phyloP scores from a whole-genome alignment of 2,888 invertebrate genomes.

The Drosophila quasianomalipes region DNA sequence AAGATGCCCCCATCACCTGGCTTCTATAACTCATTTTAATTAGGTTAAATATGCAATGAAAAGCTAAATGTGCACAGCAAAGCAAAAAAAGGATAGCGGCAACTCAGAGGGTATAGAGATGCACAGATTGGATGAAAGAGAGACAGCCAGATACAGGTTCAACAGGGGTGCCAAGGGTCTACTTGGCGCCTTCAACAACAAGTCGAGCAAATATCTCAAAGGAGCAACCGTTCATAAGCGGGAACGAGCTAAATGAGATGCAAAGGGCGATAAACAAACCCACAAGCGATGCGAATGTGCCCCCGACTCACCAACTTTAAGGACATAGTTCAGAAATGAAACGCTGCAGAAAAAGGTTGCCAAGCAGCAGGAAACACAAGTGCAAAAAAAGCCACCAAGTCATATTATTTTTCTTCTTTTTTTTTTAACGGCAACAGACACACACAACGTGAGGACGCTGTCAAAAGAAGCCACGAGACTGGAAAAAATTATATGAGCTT shows the following conservation, averaged over 20 bases:
- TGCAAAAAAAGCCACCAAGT: conserved; percentile 60
- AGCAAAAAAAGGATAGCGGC: conserved; percentile 36
- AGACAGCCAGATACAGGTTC: neutral
- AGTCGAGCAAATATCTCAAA: conserved; percentile 35
- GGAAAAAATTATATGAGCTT: conserved; percentile 59
- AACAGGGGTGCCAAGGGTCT: conserved; percentile 24
- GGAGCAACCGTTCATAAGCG: conserved; percentile 50
- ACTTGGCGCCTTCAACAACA: conserved; percentile 27
- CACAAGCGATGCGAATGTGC: conserved; percentile 61
- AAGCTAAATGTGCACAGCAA: conserved; percentile 59
- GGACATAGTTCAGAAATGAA: conserved; percentile 40
- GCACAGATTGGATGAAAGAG: conserved; percentile 38
- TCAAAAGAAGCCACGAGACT: conserved; percentile 23
- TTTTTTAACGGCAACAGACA: conserved; percentile 52
- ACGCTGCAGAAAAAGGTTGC: conserved; percentile 53
- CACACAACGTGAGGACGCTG: conserved; percentile 21
- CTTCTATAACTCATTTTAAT: conserved; percentile 74
- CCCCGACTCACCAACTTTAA: conserved; percentile 48
- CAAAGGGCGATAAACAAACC: conserved; percentile 78
- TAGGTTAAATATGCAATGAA: conserved; percentile 76
- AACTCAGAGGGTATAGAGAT: conserved; percentile 14
- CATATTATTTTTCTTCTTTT: conserved; percentile 59
- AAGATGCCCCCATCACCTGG: conserved; percentile 51
- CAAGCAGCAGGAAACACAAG: conserved; percentile 27
- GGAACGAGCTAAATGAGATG: conserved; percentile 78